A percentile compares a stretch with the other conserved stretches of the same genome.
Conservation (phyloP, 2,888 invertebrate species). For the Euclidia mi region DNA sequence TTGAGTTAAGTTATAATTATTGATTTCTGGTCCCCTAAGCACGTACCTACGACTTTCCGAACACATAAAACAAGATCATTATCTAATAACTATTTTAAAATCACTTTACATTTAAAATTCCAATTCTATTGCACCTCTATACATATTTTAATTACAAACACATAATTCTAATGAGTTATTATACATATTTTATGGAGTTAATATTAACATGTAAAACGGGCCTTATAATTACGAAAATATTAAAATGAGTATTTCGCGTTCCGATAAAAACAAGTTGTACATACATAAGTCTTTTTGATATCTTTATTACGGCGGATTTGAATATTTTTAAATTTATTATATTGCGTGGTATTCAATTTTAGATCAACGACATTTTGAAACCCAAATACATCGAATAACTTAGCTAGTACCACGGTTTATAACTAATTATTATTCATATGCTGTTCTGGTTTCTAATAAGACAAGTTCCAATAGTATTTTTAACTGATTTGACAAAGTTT, state of each 20-base stretch:
- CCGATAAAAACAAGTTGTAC: conserved; percentile 6
- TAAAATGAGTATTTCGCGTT: conserved; percentile 15
- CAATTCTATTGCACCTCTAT: conserved; percentile 3
- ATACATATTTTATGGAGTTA: conserved; percentile 5
- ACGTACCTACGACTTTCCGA: too few species aligned
- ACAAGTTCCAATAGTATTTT: too few species aligned
- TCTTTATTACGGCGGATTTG: conserved; percentile 15
- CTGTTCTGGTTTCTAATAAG: too few species aligned
- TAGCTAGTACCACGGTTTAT: too few species aligned
- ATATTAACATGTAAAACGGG: conserved; percentile 20
- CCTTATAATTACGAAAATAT: conserved; percentile 20
- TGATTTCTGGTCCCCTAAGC: too few species aligned
- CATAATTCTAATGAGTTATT: conserved; percentile 2
- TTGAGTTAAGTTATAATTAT: too few species aligned
- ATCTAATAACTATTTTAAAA: not conserved
- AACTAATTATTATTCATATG: too few species aligned
- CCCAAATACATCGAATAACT: too few species aligned
- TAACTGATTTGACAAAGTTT: too few species aligned
- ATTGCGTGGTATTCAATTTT: not conserved
- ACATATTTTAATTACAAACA: conserved; percentile 3
- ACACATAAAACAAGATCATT: not conserved
- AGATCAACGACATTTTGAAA: too few species aligned
- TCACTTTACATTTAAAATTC: not conserved
- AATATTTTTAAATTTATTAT: not conserved
- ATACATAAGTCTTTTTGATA: conserved; percentile 24